Base-by-base conservation (phyloP, 1,140 invertebrate species). In the Orussus abietinus region DNA sequence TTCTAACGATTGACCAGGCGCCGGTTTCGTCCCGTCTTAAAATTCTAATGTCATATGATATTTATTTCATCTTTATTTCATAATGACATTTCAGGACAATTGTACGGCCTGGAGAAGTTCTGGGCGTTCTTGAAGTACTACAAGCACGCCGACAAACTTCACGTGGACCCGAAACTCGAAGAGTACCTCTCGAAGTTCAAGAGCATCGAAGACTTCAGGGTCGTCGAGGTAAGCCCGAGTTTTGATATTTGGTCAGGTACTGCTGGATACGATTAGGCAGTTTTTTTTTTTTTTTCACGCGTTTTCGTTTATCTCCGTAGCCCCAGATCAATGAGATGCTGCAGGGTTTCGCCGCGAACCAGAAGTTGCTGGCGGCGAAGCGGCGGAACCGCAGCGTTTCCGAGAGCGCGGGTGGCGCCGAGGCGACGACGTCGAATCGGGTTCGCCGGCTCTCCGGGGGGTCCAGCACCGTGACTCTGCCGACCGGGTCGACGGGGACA, bases 91-190 rank as follows among this genome's bases (percentile, higher is more conserved):
- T n/a, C 65, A 92, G 90, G 92, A 72, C 92, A 98, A 75, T 74
- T 98, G 12, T 99, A 98, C 76, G 96, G 96, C 26, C 74, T 99
- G 31, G 96, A 99, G 74, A 99, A 99, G 69, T 99, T 98, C 73
- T 98, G 95, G 92, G 94, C 95, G 28, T 98, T 98, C 77, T 74
- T 96, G 4, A 97, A 97, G 70, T 94, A 92, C 75, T 93, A 91
- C 70, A 92, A 88, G 65, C 81, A 88, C 52, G 80, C 84, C 11
- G 75, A 73, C 17, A 82, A 84, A 39, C 75, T 98, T 15, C 81
- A 88, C 41, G 86, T 98, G 13, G 82, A 92, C 53, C 75, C 86
- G 4, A 83, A 84, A 56, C 73, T 99, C 26, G 78, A 83, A 44
- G 84, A 84, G 32, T 86, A 87, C 66, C 70, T 99, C 26, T 80